Conservation (phyloP, 1,140 invertebrate genomes). For the Achatina immaculata region DNA sequence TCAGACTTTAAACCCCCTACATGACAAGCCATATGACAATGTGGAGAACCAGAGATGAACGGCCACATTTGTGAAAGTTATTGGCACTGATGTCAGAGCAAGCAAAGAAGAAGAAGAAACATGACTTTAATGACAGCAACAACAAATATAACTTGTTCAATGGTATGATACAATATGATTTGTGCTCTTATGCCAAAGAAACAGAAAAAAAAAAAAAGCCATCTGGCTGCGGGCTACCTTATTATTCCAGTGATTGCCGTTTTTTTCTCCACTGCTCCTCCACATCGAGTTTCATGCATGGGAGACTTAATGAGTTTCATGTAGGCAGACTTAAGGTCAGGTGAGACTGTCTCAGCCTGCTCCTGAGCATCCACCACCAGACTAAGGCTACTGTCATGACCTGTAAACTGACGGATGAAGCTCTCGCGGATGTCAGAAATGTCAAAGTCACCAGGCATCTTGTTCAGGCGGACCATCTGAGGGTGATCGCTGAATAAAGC, state of each 20-base stretch:
- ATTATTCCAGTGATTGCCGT: slow-evolving; percentile 60
- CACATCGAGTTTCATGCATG: slow-evolving; percentile 51
- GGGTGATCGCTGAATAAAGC: slow-evolving; percentile 85
- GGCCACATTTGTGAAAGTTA: too few relatives aligned
- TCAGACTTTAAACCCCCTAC: too few relatives aligned
- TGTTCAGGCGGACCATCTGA: slow-evolving; percentile 96
- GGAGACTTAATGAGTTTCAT: slow-evolving; percentile 56
- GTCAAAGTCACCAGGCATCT: slow-evolving; percentile 95
- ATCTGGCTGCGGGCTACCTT: too few relatives aligned
- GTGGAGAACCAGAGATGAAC: too few relatives aligned
- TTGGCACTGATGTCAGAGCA: too few relatives aligned
- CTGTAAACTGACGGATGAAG: slow-evolving; percentile 94
- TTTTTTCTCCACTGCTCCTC: slow-evolving; percentile 63
- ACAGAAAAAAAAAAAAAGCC: too few relatives aligned
- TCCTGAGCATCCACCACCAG: slow-evolving; percentile 62
- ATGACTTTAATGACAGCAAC: too few relatives aligned
- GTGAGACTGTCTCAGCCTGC: slow-evolving; percentile 45
- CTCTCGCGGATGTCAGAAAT: slow-evolving; percentile 97
- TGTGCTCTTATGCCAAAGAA: too few relatives aligned
- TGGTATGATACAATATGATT: too few relatives aligned
- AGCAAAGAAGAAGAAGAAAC: too few relatives aligned
- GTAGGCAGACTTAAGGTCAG: slow-evolving; percentile 50
- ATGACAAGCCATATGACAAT: too few relatives aligned
- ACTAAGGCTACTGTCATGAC: slow-evolving; percentile 51
- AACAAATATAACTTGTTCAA: too few relatives aligned